Base-by-base conservation (phyloP, 2,113 vertebrate species). In the Campylomormyrus numenius region DNA sequence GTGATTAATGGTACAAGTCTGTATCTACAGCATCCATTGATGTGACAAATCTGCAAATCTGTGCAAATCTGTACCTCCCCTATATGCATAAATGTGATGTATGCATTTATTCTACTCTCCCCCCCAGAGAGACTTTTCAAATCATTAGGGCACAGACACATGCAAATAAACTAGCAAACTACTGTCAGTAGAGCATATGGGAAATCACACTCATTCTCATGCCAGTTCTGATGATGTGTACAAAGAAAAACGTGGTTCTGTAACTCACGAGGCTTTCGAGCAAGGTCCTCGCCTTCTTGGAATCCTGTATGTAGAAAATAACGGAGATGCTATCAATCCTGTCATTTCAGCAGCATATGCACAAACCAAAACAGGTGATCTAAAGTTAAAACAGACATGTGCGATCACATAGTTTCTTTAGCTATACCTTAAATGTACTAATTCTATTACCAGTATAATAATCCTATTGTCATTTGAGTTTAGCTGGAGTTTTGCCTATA, bases 201-300 rank as follows among this genome's bases (percentile, higher is more conserved):
- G 70, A 39, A 27, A n/a, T 27, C 45, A 45, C 13, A 27, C 21
- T 27, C 46, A 85, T 17, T 27, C 42, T 13, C 11, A 48, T 48
- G 84, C 13, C 46, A 85, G n/a, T 85, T n/a, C 48, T 77, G 35
- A 17, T 77, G 35, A 77, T 6, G 31, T 39, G 35, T 77, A 39
- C 66, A 74, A 39, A 45, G 35, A 15, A n/a, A 13, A 50, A n/a
- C 5, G 10, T 50, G n/a, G 15, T 6, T 27, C 24, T 17, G 15
- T 87, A 27, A 58, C 87, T 88, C 56, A 88, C 87, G 87, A 13
- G 87, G 87, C 56, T 88, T 58, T n/a, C 31, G 21, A 21, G 21
- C 87, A 88, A 58, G 21, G 21, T n/a, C 52, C 21, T 88, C 56
- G 35, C 56, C 56, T 66, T 88, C 53, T 15, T 45, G 87, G 58